Evolutionary conservation across 92 coral and sea anemone species (phyloP).

Genomic region (Zoanthus solanderi): DNA sequence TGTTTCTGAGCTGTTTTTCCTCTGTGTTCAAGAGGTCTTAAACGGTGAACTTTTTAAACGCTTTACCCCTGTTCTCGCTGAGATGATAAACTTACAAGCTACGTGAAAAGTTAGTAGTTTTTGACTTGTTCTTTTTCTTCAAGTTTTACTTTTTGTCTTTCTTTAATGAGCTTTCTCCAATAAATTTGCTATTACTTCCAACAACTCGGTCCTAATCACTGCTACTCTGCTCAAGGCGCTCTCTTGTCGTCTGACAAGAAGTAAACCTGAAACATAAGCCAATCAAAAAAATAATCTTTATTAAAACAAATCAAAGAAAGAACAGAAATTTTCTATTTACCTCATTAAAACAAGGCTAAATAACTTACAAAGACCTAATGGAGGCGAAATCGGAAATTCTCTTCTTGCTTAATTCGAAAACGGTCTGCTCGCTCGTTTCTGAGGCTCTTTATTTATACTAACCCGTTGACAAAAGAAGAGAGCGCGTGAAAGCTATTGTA

Average conservation of each 20-base stretch:
- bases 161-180: background rate
- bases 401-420: background rate
- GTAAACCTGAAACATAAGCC: constrained; percentile 5
- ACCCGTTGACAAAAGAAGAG: constrained; percentile 17
- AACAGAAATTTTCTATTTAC: background rate
- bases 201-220: background rate
- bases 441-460: constrained; percentile 24
- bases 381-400: background rate
- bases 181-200: background rate
- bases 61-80: background rate
- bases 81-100: background rate
- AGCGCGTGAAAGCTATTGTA: constrained; percentile 43
- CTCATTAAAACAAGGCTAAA: background rate
- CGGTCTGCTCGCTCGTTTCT: background rate
- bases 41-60: background rate
- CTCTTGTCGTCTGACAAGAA: background rate
- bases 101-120: background rate
- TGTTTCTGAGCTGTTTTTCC: background rate
- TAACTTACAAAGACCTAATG: constrained; percentile 8
- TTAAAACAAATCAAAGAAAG: background rate
- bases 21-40: background rate
- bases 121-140: background rate
- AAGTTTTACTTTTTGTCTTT: background rate
- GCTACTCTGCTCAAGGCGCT: constrained; percentile 13
- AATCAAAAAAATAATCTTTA: constrained; percentile 1